A percentile compares a stretch with the other conserved stretches of the same genome.
phyloP scores from a whole-genome alignment of 2,888 invertebrate species.

The Nomada fabriciana region DNA sequence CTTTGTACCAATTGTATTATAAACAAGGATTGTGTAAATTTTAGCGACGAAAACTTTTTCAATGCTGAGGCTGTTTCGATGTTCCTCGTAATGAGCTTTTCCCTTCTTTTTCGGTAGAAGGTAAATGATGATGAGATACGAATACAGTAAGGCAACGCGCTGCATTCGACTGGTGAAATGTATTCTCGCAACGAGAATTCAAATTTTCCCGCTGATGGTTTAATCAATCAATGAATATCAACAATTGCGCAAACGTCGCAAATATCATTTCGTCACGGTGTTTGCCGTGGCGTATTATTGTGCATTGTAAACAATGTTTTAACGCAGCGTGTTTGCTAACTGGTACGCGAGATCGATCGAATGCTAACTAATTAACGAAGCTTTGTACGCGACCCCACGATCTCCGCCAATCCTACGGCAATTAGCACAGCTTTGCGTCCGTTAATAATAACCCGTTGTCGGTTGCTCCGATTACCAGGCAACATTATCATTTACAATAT shows the following conservation, averaged over 20 bases:
- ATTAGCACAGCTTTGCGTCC: constrained; percentile 56
- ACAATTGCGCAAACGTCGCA: constrained; percentile 40
- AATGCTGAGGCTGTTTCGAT: not conserved
- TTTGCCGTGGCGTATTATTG: constrained; percentile 57
- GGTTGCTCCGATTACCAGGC: not conserved
- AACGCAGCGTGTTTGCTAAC: constrained; percentile 45
- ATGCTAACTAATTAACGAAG: constrained; percentile 67
- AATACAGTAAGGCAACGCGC: not conserved
- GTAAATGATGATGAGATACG: not conserved
- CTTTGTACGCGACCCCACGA: constrained; percentile 26
- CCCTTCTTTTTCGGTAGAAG: not conserved
- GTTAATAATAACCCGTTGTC: constrained; percentile 47
- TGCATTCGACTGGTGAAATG: not conserved
- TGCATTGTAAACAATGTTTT: constrained; percentile 62
- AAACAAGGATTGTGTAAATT: not conserved
- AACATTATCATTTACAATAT: constrained; percentile 6
- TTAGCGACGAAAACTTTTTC: not conserved
- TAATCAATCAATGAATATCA: constrained; percentile 58
- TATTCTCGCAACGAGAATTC: not conserved
- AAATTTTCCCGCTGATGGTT: constrained; percentile 26
- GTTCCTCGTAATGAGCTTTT: not conserved
- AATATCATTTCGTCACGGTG: constrained; percentile 51
- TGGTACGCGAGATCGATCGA: constrained; percentile 57
- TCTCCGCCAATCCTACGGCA: constrained; percentile 57
- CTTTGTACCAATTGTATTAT: not conserved